Evolutionary conservation across 1,140 invertebrate genomes (phyloP), one percentile per base, ranked within the genome.

Genomic region (Orussus abietinus): DNA sequence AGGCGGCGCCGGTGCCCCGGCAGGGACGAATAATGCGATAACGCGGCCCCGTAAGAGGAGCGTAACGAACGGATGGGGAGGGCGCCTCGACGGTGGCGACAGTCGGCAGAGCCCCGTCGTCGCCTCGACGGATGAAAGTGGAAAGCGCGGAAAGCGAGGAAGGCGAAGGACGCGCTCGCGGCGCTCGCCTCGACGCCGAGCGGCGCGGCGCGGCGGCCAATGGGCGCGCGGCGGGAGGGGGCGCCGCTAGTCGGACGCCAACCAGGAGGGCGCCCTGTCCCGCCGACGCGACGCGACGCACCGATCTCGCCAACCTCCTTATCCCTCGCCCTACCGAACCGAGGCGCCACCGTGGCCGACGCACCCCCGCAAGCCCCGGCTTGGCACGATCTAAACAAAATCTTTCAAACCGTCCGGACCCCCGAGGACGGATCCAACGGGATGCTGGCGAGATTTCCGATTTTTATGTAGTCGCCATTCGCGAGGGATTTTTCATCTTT

Each of bases 161-260:
- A n/a, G 29, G 22, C 32, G 4, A 34, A 35, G 22, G 41, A 45
- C 26, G 19, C 17, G 14, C 55, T 45, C 38, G 52, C 46, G 55
- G 52, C 55, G 53, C 57, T 52, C 54, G 47, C 52, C 33, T 55
- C 52, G 57, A 57, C 57, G 57, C 57, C 57, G 57, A 55, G 40
- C 43, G 45, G 46, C 41, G 49, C n/a, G n/a, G n/a, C 31, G 7
- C 10, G 12, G 10, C 12, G 31, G 11, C 1, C 9, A 11, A 26
- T 11, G 9, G 25, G 17, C 22, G 37, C 12, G 2, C 45, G 32
- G 14, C 55, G 44, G 20, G 17, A 9, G 22, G 18, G 12, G 14
- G 4, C 31, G 38, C 37, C 47, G 42, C 33, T 47, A 36, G 19
- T 44, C 47, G 49, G 51, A 49, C 51, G 56, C 57, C 57, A 54